phyloP scores from a whole-genome alignment of 2,888 invertebrate genomes.

The Monoplex corrugatus region DNA sequence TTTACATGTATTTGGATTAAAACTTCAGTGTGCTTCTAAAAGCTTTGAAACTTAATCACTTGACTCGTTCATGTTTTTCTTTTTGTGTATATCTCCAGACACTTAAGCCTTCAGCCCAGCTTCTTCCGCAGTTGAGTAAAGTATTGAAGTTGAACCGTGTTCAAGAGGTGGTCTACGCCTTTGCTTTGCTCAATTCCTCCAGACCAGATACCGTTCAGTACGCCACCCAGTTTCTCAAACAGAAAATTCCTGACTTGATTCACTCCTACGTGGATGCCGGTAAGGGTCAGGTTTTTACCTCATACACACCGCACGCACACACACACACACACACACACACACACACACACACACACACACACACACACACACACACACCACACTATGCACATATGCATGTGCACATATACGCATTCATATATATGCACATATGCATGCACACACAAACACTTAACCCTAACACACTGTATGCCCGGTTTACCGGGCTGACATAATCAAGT shows the following conservation, averaged over 20 bases:
- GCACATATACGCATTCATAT: too few species aligned
- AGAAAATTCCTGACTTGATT: constrained; percentile 89
- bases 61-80: background rate
- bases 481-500: too few species aligned
- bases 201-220: constrained; percentile 88
- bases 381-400: background rate
- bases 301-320: background rate
- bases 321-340: background rate
- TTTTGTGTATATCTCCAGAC: constrained; percentile 84
- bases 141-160: constrained; percentile 92
- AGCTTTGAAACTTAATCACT: too few species aligned
- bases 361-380: background rate
- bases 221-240: constrained; percentile 90
- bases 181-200: constrained; percentile 91
- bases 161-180: constrained; percentile 94
- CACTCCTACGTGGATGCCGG: constrained; percentile 91
- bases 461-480: too few species aligned
- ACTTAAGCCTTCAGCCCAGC: constrained; percentile 89
- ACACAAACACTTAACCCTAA: background rate
- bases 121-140: constrained; percentile 92
- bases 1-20: too few species aligned
- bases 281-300: constrained; percentile 73
- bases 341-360: background rate
- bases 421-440: background rate
- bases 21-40: too few species aligned